A percentile compares a stretch with the other conserved stretches of the same genome.
Evolutionary conservation across 30 jellyfish, hydroid and myxozoan species (phyloP).

Genomic region (Nemopilema nomurai): DNA sequence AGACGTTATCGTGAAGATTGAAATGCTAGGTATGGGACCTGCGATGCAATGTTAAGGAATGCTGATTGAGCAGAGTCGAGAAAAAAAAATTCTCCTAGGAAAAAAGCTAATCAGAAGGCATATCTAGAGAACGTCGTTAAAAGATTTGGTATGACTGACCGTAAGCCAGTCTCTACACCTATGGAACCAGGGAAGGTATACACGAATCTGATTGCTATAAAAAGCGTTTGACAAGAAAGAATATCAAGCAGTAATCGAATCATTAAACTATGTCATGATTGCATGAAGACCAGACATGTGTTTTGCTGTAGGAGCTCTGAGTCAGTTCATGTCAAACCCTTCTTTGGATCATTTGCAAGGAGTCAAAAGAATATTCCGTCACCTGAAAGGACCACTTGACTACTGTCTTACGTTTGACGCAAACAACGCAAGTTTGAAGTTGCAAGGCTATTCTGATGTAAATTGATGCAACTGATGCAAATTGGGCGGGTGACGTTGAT

Average conservation of each 20-base stretch:
- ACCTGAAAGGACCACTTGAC: constrained; percentile 32
- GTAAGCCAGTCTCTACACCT: constrained; percentile 29
- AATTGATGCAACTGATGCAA: too few species aligned
- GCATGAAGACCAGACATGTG: constrained; percentile 29
- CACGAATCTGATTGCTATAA: too few species aligned
- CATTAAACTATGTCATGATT: constrained; percentile 2
- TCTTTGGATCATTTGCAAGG: constrained; percentile 6
- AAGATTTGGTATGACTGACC: constrained; percentile 21
- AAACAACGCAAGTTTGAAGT: background rate
- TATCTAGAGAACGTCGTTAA: constrained; percentile 17
- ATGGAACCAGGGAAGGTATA: background rate
- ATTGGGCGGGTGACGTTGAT: too few species aligned
- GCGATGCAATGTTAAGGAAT: constrained; percentile 15
- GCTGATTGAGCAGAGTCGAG: background rate
- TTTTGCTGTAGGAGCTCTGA: constrained; percentile 7
- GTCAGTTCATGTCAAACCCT: constrained; percentile 25
- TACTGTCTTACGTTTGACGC: constrained; percentile 7
- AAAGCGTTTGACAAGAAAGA: constrained; percentile 5
- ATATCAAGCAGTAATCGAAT: constrained; percentile 34
- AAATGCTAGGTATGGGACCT: background rate
- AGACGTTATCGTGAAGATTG: background rate
- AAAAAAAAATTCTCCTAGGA: background rate
- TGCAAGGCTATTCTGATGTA: too few species aligned
- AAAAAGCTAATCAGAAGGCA: constrained; percentile 16
- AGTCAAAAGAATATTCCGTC: constrained; percentile 21